phyloP scores from a whole-genome alignment of 1,140 invertebrate genomes.

The Cylas formicarius region DNA sequence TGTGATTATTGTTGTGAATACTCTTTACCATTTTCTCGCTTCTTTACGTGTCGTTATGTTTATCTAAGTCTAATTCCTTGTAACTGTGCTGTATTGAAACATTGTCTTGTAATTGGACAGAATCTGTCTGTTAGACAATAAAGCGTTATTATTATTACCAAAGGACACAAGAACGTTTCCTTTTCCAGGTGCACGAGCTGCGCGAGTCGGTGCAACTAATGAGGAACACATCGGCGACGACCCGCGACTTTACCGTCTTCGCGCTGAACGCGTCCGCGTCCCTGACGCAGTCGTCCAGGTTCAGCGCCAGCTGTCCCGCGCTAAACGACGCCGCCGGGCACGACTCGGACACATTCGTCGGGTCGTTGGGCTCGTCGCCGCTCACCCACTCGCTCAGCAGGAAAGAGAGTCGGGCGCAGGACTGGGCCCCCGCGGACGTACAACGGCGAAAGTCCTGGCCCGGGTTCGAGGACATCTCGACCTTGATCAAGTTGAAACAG shows the following conservation, averaged over 20 bases:
- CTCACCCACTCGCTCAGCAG: conserved; percentile 39
- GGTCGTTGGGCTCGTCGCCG: conserved; percentile 41
- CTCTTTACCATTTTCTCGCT: no score
- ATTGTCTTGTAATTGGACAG: no score
- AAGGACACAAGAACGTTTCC: no score
- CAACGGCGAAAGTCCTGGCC: conserved; percentile 73
- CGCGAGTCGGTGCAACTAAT: conserved; percentile 70
- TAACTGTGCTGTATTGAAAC: no score
- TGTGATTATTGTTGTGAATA: no score
- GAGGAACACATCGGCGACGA: conserved; percentile 52
- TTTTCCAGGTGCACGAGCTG: conserved; percentile 63
- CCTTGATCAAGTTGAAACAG: conserved; percentile 43
- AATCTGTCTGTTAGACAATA: no score
- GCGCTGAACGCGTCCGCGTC: conserved; percentile 44
- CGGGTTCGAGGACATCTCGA: conserved; percentile 59
- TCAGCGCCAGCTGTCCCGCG: conserved; percentile 71
- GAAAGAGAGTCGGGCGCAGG: conserved; percentile 51
- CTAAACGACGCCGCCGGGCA: conserved; percentile 50
- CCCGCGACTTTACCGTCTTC: conserved; percentile 39
- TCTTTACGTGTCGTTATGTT: no score
- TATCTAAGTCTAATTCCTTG: no score
- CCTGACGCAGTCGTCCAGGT: conserved; percentile 42
- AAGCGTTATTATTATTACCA: no score
- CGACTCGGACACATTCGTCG: conserved; percentile 45
- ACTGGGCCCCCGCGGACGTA: conserved; percentile 46